Percentiles rank a stretch among this genome's conserved stretches.
Evolutionary conservation across 2,888 invertebrate species (phyloP).

Genomic region (Eristalis intricaria): DNA sequence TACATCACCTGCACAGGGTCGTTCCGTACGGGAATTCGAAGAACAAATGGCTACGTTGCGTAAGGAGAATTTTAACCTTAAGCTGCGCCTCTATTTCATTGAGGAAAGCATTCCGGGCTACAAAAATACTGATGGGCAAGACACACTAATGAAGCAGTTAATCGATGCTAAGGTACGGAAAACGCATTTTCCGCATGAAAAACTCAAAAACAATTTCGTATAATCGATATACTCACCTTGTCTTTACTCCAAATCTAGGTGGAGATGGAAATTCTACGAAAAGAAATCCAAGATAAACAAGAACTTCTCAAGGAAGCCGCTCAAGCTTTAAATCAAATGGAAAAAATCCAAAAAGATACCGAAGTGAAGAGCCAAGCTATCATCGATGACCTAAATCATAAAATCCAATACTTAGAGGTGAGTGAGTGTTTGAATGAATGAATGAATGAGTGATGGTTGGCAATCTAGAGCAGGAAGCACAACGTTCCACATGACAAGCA

Average conservation of each 20-base stretch:
- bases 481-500: constrained; percentile 41
- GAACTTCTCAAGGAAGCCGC: constrained; percentile 92
- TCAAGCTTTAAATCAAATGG: constrained; percentile 89
- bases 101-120: constrained; percentile 87
- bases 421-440: constrained; percentile 16
- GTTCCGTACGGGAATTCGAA: constrained; percentile 94
- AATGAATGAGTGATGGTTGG: neutral
- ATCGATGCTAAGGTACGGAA: constrained; percentile 85
- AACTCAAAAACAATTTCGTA: neutral
- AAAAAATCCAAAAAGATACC: constrained; percentile 84
- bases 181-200: constrained; percentile 10
- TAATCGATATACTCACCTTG: neutral
- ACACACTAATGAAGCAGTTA: constrained; percentile 83
- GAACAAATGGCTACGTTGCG: constrained; percentile 90
- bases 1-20: constrained; percentile 83
- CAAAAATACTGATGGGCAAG: constrained; percentile 74
- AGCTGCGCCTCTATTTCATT: constrained; percentile 93
- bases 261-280: constrained; percentile 88
- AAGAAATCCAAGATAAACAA: constrained; percentile 91
- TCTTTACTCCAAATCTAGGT: constrained; percentile 82
- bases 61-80: constrained; percentile 96
- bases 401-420: constrained; percentile 78
- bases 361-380: constrained; percentile 78
- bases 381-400: constrained; percentile 79
- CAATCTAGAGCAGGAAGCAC: constrained; percentile 23